A percentile compares a stretch with the other conserved stretches of the same genome.
Evolutionary conservation across 2,797 vertebrate species (phyloP).

Genomic region (Lagodon rhomboides): DNA sequence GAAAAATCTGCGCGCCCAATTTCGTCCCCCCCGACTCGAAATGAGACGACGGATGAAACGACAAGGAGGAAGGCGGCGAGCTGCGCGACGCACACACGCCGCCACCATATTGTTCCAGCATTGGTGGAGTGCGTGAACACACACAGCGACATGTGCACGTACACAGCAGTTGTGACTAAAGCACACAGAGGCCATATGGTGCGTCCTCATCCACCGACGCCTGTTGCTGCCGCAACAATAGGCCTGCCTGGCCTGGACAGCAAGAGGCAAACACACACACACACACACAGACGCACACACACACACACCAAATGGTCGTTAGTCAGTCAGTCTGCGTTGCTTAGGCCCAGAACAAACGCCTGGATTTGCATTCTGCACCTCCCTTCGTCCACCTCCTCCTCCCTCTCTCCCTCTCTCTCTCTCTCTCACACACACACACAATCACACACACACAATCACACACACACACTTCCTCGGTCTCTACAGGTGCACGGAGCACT

Average conservation of each 20-base stretch:
- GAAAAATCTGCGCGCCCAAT: slow-evolving; percentile 65
- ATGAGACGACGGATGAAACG: slow-evolving; percentile 71
- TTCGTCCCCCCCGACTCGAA: slow-evolving; percentile 61
- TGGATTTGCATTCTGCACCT: slow-evolving; percentile 88
- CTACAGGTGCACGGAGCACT: slow-evolving; percentile 95
- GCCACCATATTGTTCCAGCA: slow-evolving; percentile 89
- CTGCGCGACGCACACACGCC: slow-evolving; percentile 84
- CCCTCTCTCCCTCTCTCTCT: slow-evolving; percentile 6
- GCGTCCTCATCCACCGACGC: slow-evolving; percentile 90
- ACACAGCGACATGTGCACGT: slow-evolving; percentile 82
- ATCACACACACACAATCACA: slow-evolving; percentile 52
- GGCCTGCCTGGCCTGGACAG: slow-evolving; percentile 85
- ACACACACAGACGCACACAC: slow-evolving; percentile 45
- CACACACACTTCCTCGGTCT: slow-evolving; percentile 76
- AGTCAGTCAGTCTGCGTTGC: slow-evolving; percentile 81
- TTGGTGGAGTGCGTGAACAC: slow-evolving; percentile 87
- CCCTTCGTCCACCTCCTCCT: slow-evolving; percentile 47
- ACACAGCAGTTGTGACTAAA: slow-evolving; percentile 89
- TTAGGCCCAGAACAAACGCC: slow-evolving; percentile 81
- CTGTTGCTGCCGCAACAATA: slow-evolving; percentile 97
- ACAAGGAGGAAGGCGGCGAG: slow-evolving; percentile 61
- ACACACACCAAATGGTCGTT: slow-evolving; percentile 88
- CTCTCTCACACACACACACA: slow-evolving; percentile 21
- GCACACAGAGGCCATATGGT: slow-evolving; percentile 98
- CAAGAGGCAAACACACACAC: slow-evolving; percentile 82